Evolutionary conservation across 2,888 invertebrate genomes (phyloP), one percentile per base, ranked within the genome.

Genomic region (Gnatocerus cornutus): DNA sequence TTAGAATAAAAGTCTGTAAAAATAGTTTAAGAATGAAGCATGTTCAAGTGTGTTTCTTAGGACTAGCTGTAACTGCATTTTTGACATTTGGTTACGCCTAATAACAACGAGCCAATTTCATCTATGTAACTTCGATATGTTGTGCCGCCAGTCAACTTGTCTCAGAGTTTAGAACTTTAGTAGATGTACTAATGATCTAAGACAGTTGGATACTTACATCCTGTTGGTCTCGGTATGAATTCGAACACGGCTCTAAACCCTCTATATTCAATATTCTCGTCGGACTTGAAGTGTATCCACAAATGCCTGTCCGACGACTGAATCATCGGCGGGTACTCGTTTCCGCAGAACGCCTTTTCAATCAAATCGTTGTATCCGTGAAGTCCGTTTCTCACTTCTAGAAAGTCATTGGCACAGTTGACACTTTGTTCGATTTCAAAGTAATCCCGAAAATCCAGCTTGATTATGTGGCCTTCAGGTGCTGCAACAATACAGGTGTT

Each of bases 321-420:
- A 76, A 95, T 89, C 82, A 90, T 88, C 12, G 90, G 90, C 16
- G 94, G 94, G 79, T 90, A 92, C 63, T 88, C 86, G 61, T 88
- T 86, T 61, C 93, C 94, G 81, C 95, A 95, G 82, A 87, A 92
- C 76, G 87, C 88, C n/a, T 90, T 89, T 48, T 76, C 71, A 55
- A 92, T 84, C 71, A 87, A 84, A 70, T 88, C 87, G 71, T 91
- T 91, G 85, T 90, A 94, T 5, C 93, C 94, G 80, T 93, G 91
- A 50, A 90, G 90, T 0, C 96, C 95, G 82, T 96, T 94, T 63
- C 94, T 89, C 62, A 95, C 90, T 85, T 95, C 94, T 74, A 95
- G 86, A 84, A 87, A 93, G 86, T 96, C 96, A 85, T 92, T 93
- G 83, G 89, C 89, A 84, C 95, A 96, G 64, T 87, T 87, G 37